Percentiles rank a stretch among this genome's conserved stretches.
Evolutionary conservation across 1,140 invertebrate genomes (phyloP).

Genomic region (Nixonia krombeini): DNA sequence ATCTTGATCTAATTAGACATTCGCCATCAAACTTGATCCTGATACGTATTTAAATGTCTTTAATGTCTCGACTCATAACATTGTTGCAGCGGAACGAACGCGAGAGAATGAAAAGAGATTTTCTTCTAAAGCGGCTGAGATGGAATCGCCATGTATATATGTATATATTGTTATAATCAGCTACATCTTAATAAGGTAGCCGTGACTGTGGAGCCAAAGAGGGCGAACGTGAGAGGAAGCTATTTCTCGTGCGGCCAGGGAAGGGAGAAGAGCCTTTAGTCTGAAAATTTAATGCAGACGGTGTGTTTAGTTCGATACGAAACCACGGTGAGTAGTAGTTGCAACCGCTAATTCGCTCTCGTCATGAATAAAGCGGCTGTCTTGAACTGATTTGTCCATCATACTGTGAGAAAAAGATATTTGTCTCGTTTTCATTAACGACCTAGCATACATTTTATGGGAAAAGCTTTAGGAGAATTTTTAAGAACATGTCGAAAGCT

Average conservation of each 20-base stretch:
- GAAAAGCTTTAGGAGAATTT: too few relatives aligned
- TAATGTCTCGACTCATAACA: too few relatives aligned
- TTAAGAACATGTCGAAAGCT: too few relatives aligned
- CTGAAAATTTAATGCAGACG: constrained; percentile 50
- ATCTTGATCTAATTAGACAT: too few relatives aligned
- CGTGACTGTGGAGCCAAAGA: background rate
- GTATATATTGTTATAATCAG: constrained; percentile 38
- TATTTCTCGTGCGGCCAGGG: constrained; percentile 20
- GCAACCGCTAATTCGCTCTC: background rate
- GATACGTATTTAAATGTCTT: too few relatives aligned
- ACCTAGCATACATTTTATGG: too few relatives aligned
- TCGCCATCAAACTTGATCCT: too few relatives aligned
- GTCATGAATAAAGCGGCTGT: background rate
- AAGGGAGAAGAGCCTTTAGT: constrained; percentile 27
- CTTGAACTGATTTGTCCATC: too few relatives aligned
- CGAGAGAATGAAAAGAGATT: background rate
- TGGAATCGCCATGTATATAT: too few relatives aligned
- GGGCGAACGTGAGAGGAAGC: background rate
- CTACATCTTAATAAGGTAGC: constrained; percentile 40
- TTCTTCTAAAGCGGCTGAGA: background rate
- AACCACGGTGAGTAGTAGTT: background rate
- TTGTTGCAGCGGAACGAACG: background rate
- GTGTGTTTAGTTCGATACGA: constrained; percentile 6
- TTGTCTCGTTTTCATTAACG: too few relatives aligned
- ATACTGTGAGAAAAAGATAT: too few relatives aligned